A percentile compares a stretch with the other conserved stretches of the same genome.
Conservation (phyloP, 2,888 invertebrate species). For the Agrenia bidenticulata region DNA sequence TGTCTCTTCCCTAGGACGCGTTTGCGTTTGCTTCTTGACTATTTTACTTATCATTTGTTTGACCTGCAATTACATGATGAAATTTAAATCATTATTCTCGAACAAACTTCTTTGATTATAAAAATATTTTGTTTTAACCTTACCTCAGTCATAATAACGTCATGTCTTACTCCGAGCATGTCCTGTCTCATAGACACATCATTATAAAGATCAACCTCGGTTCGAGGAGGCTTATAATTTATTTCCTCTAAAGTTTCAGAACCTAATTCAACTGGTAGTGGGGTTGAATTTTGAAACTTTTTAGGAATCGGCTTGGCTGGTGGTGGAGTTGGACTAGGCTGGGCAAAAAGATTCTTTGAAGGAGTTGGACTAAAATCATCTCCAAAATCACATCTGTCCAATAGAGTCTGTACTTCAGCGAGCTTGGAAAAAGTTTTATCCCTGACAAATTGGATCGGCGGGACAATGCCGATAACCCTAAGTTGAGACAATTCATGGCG, state of each 20-base stretch:
- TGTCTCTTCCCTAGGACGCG: not conserved
- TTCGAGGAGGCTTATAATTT: conserved; percentile 5
- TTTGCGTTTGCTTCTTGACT: not conserved
- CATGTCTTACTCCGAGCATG: conserved; percentile 70
- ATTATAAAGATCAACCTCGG: not conserved
- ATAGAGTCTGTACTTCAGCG: conserved; percentile 64
- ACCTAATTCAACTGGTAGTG: too few species aligned
- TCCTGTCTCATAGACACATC: conserved; percentile 65
- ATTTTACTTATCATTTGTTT: conserved; percentile 1
- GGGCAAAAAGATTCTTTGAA: conserved; percentile 1
- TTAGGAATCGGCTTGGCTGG: too few species aligned
- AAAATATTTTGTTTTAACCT: not conserved
- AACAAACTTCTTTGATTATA: not conserved
- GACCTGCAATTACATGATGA: not conserved
- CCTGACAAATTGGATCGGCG: conserved; percentile 71
- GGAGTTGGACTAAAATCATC: conserved; percentile 64
- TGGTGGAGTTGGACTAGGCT: not conserved
- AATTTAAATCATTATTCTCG: too few species aligned
- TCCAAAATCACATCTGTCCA: conserved; percentile 68
- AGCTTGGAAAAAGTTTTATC: conserved; percentile 64
- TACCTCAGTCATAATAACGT: conserved; percentile 62
- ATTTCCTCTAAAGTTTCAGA: too few species aligned
- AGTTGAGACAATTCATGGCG: conserved; percentile 73
- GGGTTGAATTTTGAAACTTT: too few species aligned
- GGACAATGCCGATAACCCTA: conserved; percentile 73